Base-by-base conservation (phyloP, 64 coral and sea anemone species). In the Actinia equina region DNA sequence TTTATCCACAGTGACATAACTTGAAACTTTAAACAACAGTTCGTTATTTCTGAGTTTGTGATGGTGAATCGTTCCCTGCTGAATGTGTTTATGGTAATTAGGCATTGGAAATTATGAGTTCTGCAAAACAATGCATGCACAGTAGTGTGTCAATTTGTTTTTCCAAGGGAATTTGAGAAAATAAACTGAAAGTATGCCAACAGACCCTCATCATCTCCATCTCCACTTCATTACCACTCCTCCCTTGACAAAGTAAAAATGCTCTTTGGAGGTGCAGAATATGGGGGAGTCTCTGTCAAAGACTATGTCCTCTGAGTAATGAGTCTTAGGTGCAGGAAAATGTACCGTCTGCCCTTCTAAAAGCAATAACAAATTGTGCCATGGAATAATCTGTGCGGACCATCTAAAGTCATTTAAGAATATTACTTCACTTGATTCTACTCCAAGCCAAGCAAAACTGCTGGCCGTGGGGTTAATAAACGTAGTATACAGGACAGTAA, bases 401-500 rank as follows among this genome's bases (percentile, higher is more conserved):
- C 91, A 85, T 12, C 91, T 22, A 55, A 88, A 93, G 69, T 93
- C 91, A 37, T 93, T 93, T 19, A 93, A 77, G 44, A 88, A 93
- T 84, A 93, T 87, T 13, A 59, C 62, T 85, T 88, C 91, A n/a
- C 45, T 20, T n/a, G 84, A 18, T 88, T 93, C 67, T 22, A 58
- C 91, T 2, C 91, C 91, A 2, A 93, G 57, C 86, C 86, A 88
- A 20, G 85, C 85, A 88, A 94, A 90, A 0, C 44, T 90, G 3
- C 77, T 86, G 7, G 88, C 71, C 0, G 92, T 88, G 14, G 88
- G 88, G 81, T 94, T 94, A 30, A 19, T 59, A 52, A 90, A 94
- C 13, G 83, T 59, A 22, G 2, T 2, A 63, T 63, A 63, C 2
- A 63, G 3, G 1, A 2, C 14, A 65, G 82, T 89, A 8, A 89